phyloP scores from a whole-genome alignment of 2,797 vertebrate species.

The Muscicapa striata region DNA sequence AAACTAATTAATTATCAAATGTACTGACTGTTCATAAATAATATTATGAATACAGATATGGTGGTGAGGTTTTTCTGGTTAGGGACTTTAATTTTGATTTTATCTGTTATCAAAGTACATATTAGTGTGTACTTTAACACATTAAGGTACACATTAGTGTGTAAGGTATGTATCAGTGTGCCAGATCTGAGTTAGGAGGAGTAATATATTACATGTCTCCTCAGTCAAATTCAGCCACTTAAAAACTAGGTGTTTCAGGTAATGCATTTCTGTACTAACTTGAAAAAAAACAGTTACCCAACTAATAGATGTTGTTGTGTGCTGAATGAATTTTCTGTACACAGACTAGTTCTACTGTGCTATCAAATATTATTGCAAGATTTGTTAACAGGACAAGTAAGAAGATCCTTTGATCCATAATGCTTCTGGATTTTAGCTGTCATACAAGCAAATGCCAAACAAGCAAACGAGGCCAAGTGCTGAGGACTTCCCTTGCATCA shows the following conservation, averaged over 20 bases:
- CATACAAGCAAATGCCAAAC: neutral
- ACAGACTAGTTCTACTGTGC: neutral
- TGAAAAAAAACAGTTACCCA: neutral
- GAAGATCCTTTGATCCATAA: neutral
- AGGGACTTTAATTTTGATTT: neutral
- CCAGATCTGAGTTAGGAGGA: constrained; percentile 62
- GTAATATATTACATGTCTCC: neutral
- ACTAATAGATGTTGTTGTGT: neutral
- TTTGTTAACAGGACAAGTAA: neutral
- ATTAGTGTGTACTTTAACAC: neutral
- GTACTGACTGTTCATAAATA: neutral
- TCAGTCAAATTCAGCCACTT: neutral
- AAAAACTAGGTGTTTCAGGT: neutral
- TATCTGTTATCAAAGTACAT: neutral
- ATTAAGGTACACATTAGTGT: neutral
- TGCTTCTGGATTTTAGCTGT: neutral
- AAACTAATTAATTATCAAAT: neutral
- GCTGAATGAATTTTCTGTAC: neutral
- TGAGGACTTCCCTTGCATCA: accelerated
- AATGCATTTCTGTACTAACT: neutral
- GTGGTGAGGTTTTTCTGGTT: neutral
- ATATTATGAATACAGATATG: neutral
- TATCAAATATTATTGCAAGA: neutral
- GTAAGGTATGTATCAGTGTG: neutral
- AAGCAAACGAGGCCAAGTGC: neutral